Percentiles rank a stretch among this genome's conserved stretches.
Conservation (phyloP, 1,140 invertebrate species). For the Diorhabda elongata region DNA sequence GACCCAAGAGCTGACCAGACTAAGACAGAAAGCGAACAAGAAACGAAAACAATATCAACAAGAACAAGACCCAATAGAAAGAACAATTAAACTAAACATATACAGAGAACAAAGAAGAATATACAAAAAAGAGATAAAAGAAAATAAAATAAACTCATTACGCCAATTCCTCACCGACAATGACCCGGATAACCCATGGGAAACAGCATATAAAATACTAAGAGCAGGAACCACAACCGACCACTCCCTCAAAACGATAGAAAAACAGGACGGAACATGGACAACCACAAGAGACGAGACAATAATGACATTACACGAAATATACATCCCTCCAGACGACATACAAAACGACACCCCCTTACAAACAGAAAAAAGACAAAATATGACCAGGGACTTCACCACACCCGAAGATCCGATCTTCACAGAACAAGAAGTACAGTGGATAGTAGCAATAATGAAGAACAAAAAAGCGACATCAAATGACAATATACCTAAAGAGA, state of each 20-base stretch:
- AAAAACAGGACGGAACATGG: not conserved
- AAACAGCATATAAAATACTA: not conserved
- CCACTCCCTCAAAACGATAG: not conserved
- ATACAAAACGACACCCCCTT: not conserved
- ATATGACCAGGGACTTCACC: not conserved
- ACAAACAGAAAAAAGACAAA: not conserved
- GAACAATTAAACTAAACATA: not conserved
- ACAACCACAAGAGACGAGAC: not conserved
- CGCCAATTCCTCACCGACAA: not conserved
- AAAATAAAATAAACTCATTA: not conserved
- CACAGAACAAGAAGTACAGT: not conserved
- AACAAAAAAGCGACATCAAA: conserved; percentile 1
- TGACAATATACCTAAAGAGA: not conserved
- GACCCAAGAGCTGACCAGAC: not conserved
- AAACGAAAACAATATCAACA: not conserved
- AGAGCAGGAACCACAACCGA: not conserved
- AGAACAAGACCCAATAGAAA: not conserved
- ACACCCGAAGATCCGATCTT: not conserved
- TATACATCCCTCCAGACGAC: not conserved
- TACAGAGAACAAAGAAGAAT: not conserved
- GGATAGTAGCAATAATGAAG: not conserved
- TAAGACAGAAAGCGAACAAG: not conserved
- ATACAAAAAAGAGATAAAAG: conserved; percentile 5
- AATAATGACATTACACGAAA: not conserved
- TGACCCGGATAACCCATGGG: not conserved